These are phyloP conservation scores for Odontothrips loti DNA, from an alignment of 2,888 invertebrate species.

Conservation along the genomic window DNA sequence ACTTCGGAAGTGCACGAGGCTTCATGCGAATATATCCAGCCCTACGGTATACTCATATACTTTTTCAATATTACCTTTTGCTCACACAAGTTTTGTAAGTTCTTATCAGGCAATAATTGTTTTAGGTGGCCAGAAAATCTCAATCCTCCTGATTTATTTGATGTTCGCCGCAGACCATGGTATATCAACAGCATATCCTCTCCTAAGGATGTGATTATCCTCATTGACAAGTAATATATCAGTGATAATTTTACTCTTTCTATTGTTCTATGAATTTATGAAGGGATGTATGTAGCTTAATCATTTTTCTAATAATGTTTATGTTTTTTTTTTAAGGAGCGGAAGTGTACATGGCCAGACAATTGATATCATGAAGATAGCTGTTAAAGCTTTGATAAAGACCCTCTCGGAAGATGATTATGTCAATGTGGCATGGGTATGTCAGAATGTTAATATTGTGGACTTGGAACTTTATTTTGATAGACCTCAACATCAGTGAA, in stretches of 20 bases:
- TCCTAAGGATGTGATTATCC: constrained; percentile 51
- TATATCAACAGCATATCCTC: constrained; percentile 50
- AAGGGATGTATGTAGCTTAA: background rate
- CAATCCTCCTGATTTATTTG: constrained; percentile 46
- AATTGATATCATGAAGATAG: constrained; percentile 49
- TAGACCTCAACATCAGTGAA: background rate
- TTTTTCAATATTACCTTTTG: background rate
- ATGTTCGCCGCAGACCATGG: constrained; percentile 49
- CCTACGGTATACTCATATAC: constrained; percentile 34
- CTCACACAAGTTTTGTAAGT: background rate
- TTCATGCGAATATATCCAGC: constrained; percentile 49
- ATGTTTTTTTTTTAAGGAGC: constrained; percentile 42
- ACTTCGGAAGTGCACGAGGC: constrained; percentile 49
- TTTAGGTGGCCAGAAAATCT: constrained; percentile 41
- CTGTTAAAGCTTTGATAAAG: constrained; percentile 49
- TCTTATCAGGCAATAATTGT: constrained; percentile 9
- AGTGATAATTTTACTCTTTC: background rate
- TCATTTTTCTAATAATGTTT: background rate
- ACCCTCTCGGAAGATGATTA: constrained; percentile 52
- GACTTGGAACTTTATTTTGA: background rate
- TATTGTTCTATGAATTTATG: background rate
- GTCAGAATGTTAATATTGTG: constrained; percentile 32
- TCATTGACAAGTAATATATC: constrained; percentile 49
- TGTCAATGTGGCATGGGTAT: constrained; percentile 49
- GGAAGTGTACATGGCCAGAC: constrained; percentile 52